Base-by-base conservation (phyloP, 2,888 invertebrate genomes). In the Furcula furcula region DNA sequence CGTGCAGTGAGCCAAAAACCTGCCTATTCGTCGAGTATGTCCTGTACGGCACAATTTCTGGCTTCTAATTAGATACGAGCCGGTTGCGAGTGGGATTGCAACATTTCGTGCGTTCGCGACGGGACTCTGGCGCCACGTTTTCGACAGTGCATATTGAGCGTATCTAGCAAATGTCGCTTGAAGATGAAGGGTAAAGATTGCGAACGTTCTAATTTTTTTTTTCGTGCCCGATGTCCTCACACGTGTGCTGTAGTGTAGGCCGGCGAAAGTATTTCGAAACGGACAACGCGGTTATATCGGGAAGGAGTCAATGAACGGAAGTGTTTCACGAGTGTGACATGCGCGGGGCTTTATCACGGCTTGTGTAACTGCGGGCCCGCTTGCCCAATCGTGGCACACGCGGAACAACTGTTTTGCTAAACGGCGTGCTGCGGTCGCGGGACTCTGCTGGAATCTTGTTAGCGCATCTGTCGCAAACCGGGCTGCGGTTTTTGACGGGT, bases 221-320 rank as follows among this genome's bases (percentile, higher is more conserved):
- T 55, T 36, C 46, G 41, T 49, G 40, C 53, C 40, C 48, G 46
- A 43, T 55, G 56, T 60, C 61, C 56, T 53, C 58, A 63, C 74
- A 73, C 65, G 63, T 72, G 78, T 66, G 66, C 54, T 62, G 57
- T n/a, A n/a, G n/a, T 62, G 65, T 66, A 64, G 60, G 59, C 54
- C 69, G 67, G 65, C 73, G 65, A 74, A 76, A 72, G 66, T 70
- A 67, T 86, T 82, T 80, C 83, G 78, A 83, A 77, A 87, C 65
- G 62, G 68, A 68, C 67, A 73, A 70, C 72, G 61, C 66, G 65
- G 75, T 80, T 84, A 83, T 82, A 85, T 86, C 77, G 81, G 83
- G 80, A 79, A 81, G 77, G 82, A 87, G 88, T 88, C 88, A 87
- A 87, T 77, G 87, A 87, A 87, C 88, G 88, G 86, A 87, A 87